Percentiles rank a stretch among this genome's conserved stretches.
Evolutionary conservation across 2,113 vertebrate genomes (phyloP).

Genomic region (Rhea pennata): DNA sequence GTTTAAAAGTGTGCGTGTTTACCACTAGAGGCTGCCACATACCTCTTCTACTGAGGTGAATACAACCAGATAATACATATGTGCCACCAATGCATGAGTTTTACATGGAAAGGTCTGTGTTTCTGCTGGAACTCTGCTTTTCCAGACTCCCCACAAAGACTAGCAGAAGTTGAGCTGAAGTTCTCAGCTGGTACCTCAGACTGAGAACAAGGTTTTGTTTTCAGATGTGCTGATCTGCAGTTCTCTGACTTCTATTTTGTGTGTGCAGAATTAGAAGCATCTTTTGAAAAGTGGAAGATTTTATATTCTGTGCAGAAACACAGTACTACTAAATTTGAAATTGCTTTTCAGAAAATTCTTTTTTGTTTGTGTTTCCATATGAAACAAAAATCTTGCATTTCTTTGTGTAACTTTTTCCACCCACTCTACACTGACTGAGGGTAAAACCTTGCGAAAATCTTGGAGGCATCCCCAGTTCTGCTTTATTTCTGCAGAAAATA

Average conservation of each 20-base stretch:
- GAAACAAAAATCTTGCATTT: not conserved
- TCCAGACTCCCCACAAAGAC: not conserved
- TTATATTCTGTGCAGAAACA: not conserved
- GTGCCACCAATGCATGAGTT: not conserved
- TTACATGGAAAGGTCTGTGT: not conserved
- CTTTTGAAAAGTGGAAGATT: not conserved
- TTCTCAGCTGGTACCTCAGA: not conserved
- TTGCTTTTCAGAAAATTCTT: not conserved
- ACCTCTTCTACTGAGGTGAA: not conserved
- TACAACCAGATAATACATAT: not conserved
- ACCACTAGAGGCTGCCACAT: conserved; percentile 73
- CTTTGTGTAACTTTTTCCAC: not conserved
- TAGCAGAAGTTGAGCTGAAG: not conserved
- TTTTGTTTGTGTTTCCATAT: not conserved
- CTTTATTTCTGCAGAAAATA: not conserved
- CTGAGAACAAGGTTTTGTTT: not conserved
- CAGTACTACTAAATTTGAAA: not conserved
- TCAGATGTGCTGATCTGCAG: not conserved
- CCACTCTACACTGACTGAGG: not conserved
- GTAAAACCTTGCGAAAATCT: not conserved
- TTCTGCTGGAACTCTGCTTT: not conserved
- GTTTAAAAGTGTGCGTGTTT: not conserved
- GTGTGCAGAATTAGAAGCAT: not conserved
- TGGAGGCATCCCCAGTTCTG: not conserved
- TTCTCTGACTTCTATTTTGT: not conserved